These are phyloP conservation scores for Eurosta solidaginis DNA, from an alignment of 1,140 invertebrate genomes.

Conservation along the genomic window DNA sequence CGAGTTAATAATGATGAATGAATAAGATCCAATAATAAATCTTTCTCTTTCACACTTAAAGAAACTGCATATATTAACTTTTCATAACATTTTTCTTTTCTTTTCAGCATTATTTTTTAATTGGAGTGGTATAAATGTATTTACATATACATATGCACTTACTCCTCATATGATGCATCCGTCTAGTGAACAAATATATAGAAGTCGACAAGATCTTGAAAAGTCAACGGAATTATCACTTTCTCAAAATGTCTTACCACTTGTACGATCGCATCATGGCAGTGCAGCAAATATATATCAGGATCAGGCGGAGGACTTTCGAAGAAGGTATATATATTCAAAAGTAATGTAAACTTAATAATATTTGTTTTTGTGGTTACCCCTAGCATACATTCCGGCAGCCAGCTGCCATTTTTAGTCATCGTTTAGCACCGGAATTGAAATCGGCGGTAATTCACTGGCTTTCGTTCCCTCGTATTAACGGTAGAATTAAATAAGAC, in stretches of 20 bases:
- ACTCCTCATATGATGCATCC: slow-evolving; percentile 52
- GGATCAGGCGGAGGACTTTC: slow-evolving; percentile 55
- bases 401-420: too few species aligned
- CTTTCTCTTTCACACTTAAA: too few species aligned
- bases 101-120: slow-evolving; percentile 33
- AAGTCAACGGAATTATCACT: slow-evolving; percentile 33
- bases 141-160: slow-evolving; percentile 36
- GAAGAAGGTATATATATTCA: slow-evolving; percentile 46
- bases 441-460: too few species aligned
- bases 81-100: neutral
- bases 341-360: neutral
- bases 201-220: slow-evolving; percentile 57
- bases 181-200: slow-evolving; percentile 54
- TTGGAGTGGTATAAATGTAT: slow-evolving; percentile 36
- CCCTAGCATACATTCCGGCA: too few species aligned
- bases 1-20: too few species aligned
- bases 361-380: too few species aligned
- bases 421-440: too few species aligned
- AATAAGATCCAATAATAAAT: too few species aligned
- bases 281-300: slow-evolving; percentile 54
- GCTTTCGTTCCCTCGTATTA: too few species aligned
- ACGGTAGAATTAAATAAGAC: too few species aligned
- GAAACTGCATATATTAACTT: neutral
- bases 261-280: slow-evolving; percentile 51
- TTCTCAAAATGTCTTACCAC: slow-evolving; percentile 38